Evolutionary conservation across 2,113 vertebrate species (phyloP).

Genomic region (Neolamprologus fasciatus): DNA sequence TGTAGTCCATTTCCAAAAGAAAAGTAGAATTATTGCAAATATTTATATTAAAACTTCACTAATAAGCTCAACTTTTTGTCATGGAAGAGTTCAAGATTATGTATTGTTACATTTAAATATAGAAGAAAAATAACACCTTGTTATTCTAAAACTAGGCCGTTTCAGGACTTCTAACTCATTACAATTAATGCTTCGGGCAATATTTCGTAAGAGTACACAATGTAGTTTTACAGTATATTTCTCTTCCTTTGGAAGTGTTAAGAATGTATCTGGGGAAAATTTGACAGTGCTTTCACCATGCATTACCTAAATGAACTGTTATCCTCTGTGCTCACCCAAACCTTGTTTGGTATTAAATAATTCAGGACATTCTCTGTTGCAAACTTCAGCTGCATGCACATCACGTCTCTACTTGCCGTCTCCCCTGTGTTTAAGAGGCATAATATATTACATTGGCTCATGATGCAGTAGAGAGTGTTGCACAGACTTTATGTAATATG

Average conservation of each 20-base stretch:
- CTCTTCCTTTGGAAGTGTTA: slow-evolving; percentile 17
- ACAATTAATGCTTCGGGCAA: background rate
- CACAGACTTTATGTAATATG: slow-evolving; percentile 24
- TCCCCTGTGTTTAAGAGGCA: slow-evolving; percentile 25
- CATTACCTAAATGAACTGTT: slow-evolving; percentile 64
- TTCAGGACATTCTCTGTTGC: slow-evolving; percentile 54
- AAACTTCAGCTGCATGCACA: slow-evolving; percentile 44
- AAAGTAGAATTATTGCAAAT: background rate
- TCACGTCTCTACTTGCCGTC: slow-evolving; percentile 38
- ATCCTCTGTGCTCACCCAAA: slow-evolving; percentile 44
- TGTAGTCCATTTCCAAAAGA: background rate
- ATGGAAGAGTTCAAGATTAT: background rate
- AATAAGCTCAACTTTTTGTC: background rate
- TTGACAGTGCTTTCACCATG: slow-evolving; percentile 38
- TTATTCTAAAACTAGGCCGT: background rate
- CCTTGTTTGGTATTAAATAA: slow-evolving; percentile 66
- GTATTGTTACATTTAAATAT: background rate
- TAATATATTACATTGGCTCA: slow-evolving; percentile 32
- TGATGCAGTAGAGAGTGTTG: slow-evolving; percentile 28
- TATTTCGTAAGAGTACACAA: background rate
- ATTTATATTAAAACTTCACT: background rate
- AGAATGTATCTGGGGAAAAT: slow-evolving; percentile 25
- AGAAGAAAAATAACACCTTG: background rate
- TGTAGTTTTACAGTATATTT: background rate
- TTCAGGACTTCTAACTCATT: background rate